Evolutionary conservation across 2,113 vertebrate genomes (phyloP), one percentile per base, ranked within the genome.

Genomic region (Phalacrocorax aristotelis): DNA sequence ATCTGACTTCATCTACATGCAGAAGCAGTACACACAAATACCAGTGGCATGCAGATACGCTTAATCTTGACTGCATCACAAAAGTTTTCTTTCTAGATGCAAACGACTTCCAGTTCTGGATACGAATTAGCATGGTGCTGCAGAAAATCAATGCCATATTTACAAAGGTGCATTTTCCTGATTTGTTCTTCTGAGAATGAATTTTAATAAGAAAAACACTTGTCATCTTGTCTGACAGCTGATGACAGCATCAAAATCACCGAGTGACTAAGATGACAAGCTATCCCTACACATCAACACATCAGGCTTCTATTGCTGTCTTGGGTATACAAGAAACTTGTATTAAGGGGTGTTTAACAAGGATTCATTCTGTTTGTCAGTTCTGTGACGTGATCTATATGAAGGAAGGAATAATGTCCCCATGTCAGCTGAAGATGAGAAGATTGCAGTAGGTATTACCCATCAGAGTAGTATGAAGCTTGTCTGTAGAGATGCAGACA

Each of bases 191-290:
- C 23, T 87, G 78, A 57, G 84, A 82, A 64, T 85, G 62, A 91
- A 80, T 80, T 90, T 93, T 82, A 93, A 58, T 71, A 57, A 93
- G 88, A 91, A 94, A 95, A 98, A 80, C 74, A 93, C 62, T 70
- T 95, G 85, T 90, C 71, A 19, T 86, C 16, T 92, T 94, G 48
- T 82, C 64, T 97, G 95, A 89, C 75, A 97, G 83, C 84, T 78
- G 89, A 42, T 94, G 95, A 86, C 93, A 97, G 91, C 74, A 64
- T 92, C 90, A 82, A 82, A 88, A 87, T 92, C 90, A 55, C 76
- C 12, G 66, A 94, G 95, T 83, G 89, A 80, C 82, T 78, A 78
- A 93, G 66, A 83, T 89, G 92, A 97, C 90, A 96, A 93, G 84
- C 83, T 93, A 23, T 92, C 79, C 64, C 70, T 90, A n/a, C 68